Evolutionary conservation across 1,140 invertebrate species (phyloP).

Genomic region (Colletes gigas): DNA sequence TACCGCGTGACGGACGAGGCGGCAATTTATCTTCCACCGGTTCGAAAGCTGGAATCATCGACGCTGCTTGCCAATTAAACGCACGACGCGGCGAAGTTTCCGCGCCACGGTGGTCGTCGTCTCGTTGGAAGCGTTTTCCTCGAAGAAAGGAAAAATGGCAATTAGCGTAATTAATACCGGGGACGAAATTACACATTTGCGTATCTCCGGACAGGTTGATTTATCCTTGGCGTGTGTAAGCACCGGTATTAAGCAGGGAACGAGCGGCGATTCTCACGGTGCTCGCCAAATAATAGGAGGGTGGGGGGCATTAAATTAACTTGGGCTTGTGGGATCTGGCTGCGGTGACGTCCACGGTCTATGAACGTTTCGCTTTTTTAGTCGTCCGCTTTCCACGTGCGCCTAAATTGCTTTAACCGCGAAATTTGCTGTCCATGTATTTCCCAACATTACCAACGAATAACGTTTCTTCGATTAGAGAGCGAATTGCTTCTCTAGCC

Average conservation of each 20-base stretch:
- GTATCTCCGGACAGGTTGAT: slow-evolving; percentile 28
- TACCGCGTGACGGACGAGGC: too few species aligned
- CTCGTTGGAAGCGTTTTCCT: not conserved
- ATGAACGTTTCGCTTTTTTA: slow-evolving; percentile 8
- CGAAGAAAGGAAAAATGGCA: not conserved
- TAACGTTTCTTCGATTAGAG: not conserved
- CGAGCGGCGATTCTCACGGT: slow-evolving; percentile 34
- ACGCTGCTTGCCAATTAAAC: not conserved
- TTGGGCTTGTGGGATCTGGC: slow-evolving; percentile 1
- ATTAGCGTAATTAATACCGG: slow-evolving; percentile 53
- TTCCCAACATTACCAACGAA: not conserved
- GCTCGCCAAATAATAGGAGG: slow-evolving; percentile 38
- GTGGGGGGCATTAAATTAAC: slow-evolving; percentile 36
- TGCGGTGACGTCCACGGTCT: slow-evolving; percentile 6
- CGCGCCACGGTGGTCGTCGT: not conserved
- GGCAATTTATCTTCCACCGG: too few species aligned
- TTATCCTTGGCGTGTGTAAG: slow-evolving; percentile 36
- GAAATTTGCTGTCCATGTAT: not conserved
- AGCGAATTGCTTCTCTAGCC: not conserved
- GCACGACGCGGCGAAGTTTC: not conserved
- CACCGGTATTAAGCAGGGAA: slow-evolving; percentile 40
- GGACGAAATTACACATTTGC: slow-evolving; percentile 18
- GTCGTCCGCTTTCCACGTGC: not conserved
- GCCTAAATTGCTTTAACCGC: slow-evolving; percentile 3
- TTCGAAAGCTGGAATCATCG: not conserved